Conservation (phyloP, 2,797 vertebrate species). For the Gymnodraco acuticeps region DNA sequence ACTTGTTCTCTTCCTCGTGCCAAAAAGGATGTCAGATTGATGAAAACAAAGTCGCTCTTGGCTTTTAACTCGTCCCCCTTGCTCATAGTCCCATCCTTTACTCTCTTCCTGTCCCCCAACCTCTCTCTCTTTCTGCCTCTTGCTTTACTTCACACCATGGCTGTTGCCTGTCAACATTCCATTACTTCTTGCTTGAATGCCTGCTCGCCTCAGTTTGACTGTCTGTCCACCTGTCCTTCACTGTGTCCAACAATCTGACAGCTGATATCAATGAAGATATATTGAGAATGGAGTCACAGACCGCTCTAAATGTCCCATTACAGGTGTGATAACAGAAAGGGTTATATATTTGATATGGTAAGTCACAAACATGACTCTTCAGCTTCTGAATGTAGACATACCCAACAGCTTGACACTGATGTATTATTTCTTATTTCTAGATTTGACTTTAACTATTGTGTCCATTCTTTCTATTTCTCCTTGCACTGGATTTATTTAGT, state of each 20-base stretch:
- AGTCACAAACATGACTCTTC: too few relatives aligned
- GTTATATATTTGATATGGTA: too few relatives aligned
- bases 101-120: neutral
- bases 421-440: too few relatives aligned
- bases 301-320: neutral
- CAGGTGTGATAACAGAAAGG: neutral
- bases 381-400: too few relatives aligned
- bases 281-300: neutral
- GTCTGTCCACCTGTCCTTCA: neutral
- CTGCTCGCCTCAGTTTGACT: neutral
- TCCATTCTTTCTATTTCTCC: too few relatives aligned
- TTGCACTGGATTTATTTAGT: too few relatives aligned
- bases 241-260: neutral
- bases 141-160: neutral
- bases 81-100: neutral
- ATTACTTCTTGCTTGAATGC: neutral
- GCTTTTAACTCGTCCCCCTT: neutral
- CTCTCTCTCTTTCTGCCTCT: neutral
- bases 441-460: too few relatives aligned
- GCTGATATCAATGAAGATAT: neutral
- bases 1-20: neutral
- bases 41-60: neutral
- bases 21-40: neutral
- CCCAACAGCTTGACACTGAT: too few relatives aligned
- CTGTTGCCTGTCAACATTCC: constrained; percentile 12